A percentile compares a stretch with the other conserved stretches of the same genome.
phyloP scores from a whole-genome alignment of 2,113 vertebrate species.

The Anolis carolinensis region DNA sequence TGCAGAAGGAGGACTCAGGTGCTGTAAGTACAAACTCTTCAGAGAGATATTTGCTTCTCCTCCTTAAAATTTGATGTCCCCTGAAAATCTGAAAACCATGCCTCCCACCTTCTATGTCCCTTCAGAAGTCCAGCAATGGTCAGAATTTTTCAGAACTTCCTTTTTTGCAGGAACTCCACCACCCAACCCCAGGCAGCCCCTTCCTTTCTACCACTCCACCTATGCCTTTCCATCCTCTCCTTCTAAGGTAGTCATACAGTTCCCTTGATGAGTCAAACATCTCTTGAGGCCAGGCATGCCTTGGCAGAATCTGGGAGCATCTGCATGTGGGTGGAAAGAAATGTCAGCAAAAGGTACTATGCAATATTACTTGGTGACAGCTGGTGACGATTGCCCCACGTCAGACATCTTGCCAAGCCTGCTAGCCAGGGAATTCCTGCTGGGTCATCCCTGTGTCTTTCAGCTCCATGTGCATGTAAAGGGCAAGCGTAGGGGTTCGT shows the following conservation, averaged over 20 bases:
- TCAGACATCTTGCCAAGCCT: constrained; percentile 10
- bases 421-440: constrained; percentile 51
- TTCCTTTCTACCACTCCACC: neutral
- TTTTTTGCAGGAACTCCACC: no score
- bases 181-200: neutral
- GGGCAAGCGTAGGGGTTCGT: constrained; percentile 38
- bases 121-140: neutral
- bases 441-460: constrained; percentile 4
- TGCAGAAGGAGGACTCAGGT: no score
- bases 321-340: constrained; percentile 46
- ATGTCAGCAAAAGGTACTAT: constrained; percentile 49
- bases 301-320: constrained; percentile 8
- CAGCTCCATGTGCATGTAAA: constrained; percentile 36
- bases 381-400: constrained; percentile 20
- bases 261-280: neutral
- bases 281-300: accelerated
- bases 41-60: no score
- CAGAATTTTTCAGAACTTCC: neutral
- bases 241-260: neutral
- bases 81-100: no score
- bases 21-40: no score
- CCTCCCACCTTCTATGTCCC: no score
- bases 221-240: no score
- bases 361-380: constrained; percentile 22
- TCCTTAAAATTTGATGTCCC: no score